Conservation (phyloP, 2,888 invertebrate genomes). For the Chymomyza fuscimana region DNA sequence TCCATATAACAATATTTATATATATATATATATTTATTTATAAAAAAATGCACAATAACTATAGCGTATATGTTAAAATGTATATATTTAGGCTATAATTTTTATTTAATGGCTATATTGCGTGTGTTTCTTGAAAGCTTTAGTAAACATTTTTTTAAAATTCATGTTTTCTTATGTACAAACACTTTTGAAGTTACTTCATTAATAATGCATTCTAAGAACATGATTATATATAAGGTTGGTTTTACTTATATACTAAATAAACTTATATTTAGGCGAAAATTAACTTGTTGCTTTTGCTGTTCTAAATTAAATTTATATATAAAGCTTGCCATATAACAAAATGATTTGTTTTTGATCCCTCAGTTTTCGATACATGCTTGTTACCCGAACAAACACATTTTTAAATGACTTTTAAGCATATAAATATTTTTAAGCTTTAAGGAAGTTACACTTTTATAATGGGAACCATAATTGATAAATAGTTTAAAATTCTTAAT, state of each 20-base stretch:
- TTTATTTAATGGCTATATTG: neutral
- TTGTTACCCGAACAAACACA: no score
- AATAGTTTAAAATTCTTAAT: neutral
- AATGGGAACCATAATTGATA: neutral
- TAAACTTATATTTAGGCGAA: neutral
- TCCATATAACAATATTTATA: neutral
- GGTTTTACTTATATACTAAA: no score
- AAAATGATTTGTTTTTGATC: neutral
- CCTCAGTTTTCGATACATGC: neutral
- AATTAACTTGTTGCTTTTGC: neutral
- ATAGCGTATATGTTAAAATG: neutral
- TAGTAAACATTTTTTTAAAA: neutral
- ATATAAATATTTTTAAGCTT: neutral
- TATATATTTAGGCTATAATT: neutral
- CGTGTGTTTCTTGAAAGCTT: neutral
- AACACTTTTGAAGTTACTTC: neutral
- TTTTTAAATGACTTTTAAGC: neutral
- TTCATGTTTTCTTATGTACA: neutral
- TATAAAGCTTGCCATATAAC: neutral
- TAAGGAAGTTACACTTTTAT: neutral
- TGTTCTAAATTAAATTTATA: neutral
- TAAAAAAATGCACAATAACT: neutral
- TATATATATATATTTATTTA: neutral
- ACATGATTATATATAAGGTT: no score
- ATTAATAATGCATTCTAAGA: no score